phyloP scores from a whole-genome alignment of 2,888 invertebrate species.

The Cremastinae sp. region DNA sequence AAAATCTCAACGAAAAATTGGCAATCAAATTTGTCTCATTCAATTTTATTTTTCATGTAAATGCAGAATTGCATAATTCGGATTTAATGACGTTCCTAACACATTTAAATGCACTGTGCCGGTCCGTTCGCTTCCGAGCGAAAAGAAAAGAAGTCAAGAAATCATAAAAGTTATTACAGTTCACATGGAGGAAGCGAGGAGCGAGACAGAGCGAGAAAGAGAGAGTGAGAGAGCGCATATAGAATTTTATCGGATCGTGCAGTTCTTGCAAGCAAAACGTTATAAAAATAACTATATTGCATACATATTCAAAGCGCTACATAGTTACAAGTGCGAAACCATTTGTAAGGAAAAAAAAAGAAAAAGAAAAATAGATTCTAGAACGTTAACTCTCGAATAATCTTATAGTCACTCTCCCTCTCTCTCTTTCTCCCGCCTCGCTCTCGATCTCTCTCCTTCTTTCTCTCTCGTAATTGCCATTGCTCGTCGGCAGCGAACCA shows the following conservation, averaged over 20 bases:
- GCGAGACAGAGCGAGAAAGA: neutral
- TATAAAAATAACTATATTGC: conserved; percentile 41
- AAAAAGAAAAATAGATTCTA: conserved; percentile 36
- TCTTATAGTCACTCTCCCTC: conserved; percentile 26
- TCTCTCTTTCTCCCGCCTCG: conserved; percentile 22
- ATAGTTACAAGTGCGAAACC: conserved; percentile 56
- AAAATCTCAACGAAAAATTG: too few relatives aligned
- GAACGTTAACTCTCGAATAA: conserved; percentile 45
- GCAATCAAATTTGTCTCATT: neutral
- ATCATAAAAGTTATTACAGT: conserved; percentile 49
- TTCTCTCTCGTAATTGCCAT: conserved; percentile 57
- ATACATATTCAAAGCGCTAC: conserved; percentile 20
- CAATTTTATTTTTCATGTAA: too few relatives aligned
- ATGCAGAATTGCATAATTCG: too few relatives aligned
- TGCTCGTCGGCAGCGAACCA: conserved; percentile 60
- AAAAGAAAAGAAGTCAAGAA: conserved; percentile 46
- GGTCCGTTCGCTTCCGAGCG: conserved; percentile 37
- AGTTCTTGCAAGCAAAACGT: conserved; percentile 45
- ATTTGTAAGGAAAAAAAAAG: conserved; percentile 26
- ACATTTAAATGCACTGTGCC: conserved; percentile 4
- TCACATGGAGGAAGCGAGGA: neutral
- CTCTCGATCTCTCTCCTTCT: conserved; percentile 9
- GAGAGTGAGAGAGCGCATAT: conserved; percentile 17
- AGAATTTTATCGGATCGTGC: conserved; percentile 54
- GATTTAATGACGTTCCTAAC: conserved; percentile 38